Evolutionary conservation across 1,140 invertebrate genomes (phyloP).

Genomic region (Luehdorfia chinensis): DNA sequence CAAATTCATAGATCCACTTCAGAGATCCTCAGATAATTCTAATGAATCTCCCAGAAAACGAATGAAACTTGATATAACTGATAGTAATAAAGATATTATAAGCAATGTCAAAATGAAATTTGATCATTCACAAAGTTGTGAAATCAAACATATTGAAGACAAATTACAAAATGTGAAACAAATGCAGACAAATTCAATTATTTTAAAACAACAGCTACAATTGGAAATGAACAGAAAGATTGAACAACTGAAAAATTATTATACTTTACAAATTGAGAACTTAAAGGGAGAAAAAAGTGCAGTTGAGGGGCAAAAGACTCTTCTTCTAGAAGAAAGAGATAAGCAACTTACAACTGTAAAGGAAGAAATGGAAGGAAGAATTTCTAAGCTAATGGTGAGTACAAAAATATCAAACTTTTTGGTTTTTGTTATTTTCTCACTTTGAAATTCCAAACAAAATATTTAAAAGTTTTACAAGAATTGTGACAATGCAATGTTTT

Average conservation of each 20-base stretch:
- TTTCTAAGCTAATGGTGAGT: conserved; percentile 54
- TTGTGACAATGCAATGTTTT: conserved; percentile 4
- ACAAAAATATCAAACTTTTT: background rate
- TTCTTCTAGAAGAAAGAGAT: conserved; percentile 60
- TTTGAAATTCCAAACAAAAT: background rate
- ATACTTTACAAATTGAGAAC: conserved; percentile 68
- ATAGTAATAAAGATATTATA: conserved; percentile 44
- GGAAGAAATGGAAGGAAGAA: conserved; percentile 66
- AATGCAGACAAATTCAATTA: conserved; percentile 42
- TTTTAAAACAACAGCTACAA: conserved; percentile 49
- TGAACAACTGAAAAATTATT: conserved; percentile 64
- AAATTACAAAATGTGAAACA: conserved; percentile 62
- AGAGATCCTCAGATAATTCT: background rate
- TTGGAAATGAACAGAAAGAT: conserved; percentile 58
- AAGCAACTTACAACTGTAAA: conserved; percentile 63
- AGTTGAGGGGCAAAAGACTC: conserved; percentile 60
- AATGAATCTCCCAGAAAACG: conserved; percentile 47
- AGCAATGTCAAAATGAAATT: conserved; percentile 73
- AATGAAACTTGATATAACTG: conserved; percentile 46
- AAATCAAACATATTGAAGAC: conserved; percentile 60
- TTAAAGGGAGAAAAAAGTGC: conserved; percentile 70
- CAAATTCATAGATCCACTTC: conserved; percentile 43
- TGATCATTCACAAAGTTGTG: conserved; percentile 67
- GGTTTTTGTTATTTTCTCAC: background rate
- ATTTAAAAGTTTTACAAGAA: conserved; percentile 5